These are phyloP conservation scores for Hylaeus volcanicus DNA, from an alignment of 1,140 invertebrate genomes.

Conservation along the genomic window DNA sequence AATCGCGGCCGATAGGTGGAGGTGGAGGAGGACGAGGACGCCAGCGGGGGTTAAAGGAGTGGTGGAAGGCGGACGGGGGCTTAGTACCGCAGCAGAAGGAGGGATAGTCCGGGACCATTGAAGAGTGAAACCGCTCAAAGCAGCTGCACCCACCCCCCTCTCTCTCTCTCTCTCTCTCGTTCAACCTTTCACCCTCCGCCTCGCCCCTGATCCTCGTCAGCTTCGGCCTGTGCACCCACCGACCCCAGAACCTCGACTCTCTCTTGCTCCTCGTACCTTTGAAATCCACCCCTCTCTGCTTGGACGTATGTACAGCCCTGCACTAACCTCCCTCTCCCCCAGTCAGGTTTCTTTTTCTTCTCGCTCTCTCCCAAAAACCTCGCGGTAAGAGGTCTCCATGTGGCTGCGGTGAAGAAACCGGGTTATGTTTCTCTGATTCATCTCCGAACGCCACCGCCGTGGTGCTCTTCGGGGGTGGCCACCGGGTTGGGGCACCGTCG, in stretches of 20 bases:
- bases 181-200: conserved; percentile 53
- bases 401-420: conserved; percentile 49
- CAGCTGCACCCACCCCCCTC: conserved; percentile 72
- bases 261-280: conserved; percentile 65
- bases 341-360: conserved; percentile 27
- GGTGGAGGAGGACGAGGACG: conserved; percentile 61
- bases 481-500: background rate
- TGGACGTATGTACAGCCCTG: conserved; percentile 52
- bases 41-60: conserved; percentile 55
- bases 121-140: conserved; percentile 80
- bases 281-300: conserved; percentile 63
- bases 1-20: conserved; percentile 65
- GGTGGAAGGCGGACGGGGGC: conserved; percentile 59
- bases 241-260: conserved; percentile 63
- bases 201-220: conserved; percentile 53
- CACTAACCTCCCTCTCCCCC: conserved; percentile 35
- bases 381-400: conserved; percentile 44
- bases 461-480: too few relatives aligned
- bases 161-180: conserved; percentile 28
- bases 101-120: conserved; percentile 74
- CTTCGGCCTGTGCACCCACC: conserved; percentile 61
- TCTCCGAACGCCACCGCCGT: background rate
- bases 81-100: conserved; percentile 61
- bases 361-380: conserved; percentile 43
- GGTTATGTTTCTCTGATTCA: conserved; percentile 47